phyloP scores from a whole-genome alignment of 2,797 vertebrate genomes.

The Sciurus vulgaris region DNA sequence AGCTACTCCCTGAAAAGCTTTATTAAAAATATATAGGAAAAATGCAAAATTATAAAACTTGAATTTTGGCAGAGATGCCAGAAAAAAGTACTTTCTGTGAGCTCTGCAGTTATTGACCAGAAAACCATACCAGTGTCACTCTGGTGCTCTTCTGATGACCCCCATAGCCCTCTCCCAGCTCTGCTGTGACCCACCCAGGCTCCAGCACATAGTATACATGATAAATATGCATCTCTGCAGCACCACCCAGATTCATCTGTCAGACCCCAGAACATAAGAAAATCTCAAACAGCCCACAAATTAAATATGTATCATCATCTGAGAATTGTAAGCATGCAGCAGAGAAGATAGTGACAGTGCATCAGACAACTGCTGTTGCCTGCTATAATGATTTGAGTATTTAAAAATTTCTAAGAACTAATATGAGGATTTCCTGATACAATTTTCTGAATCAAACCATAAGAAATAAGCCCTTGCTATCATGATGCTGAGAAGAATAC shows the following conservation, averaged over 20 bases:
- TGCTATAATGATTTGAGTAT: background rate
- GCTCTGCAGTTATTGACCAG: background rate
- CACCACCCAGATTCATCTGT: background rate
- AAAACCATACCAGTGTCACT: background rate
- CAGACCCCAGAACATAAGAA: rapidly evolving
- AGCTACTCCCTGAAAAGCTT: background rate
- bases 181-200: background rate
- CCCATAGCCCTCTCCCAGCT: background rate
- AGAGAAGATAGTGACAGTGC: background rate
- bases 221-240: too few species aligned
- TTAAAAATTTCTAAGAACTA: rapidly evolving
- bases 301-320: background rate
- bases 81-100: background rate
- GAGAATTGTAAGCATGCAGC: rapidly evolving
- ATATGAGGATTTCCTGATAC: rapidly evolving
- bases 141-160: background rate
- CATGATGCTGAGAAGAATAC: rapidly evolving
- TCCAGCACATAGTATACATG: too few species aligned
- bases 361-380: background rate
- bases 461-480: background rate
- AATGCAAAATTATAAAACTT: background rate
- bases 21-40: background rate
- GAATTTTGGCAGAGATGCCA: background rate
- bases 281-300: background rate
- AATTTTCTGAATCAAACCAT: background rate